Percentiles rank a stretch among this genome's conserved stretches.
phyloP scores from a whole-genome alignment of 2,113 vertebrate species.

The Ifrita kowaldi region DNA sequence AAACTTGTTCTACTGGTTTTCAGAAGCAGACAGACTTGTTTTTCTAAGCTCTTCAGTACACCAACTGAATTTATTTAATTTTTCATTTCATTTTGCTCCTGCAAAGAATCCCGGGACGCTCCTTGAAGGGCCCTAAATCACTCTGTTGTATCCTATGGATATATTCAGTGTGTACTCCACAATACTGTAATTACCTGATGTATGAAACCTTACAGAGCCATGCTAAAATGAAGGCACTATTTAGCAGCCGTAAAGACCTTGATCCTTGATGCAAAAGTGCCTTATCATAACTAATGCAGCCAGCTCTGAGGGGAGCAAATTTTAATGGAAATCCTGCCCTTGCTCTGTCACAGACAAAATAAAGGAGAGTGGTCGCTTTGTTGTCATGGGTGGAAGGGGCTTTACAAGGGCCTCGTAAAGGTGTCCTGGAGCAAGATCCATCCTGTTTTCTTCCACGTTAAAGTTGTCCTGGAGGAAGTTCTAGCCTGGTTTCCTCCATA shows the following conservation, averaged over 20 bases:
- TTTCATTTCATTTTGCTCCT: neutral
- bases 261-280: neutral
- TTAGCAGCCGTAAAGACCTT: neutral
- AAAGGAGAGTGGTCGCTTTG: neutral
- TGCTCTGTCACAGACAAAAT: neutral
- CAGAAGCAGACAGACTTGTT: slow-evolving; percentile 49
- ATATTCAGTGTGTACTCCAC: neutral
- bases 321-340: neutral
- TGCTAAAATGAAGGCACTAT: neutral
- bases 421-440: no score
- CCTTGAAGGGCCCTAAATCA: neutral
- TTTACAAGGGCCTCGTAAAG: neutral
- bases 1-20: slow-evolving; percentile 66
- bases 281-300: neutral
- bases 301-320: neutral
- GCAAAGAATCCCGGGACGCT: neutral
- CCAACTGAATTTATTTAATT: neutral
- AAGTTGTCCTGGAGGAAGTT: neutral
- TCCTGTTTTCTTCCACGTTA: accelerated
- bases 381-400: neutral
- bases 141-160: neutral
- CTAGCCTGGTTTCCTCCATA: no score
- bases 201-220: accelerated
- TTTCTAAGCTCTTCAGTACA: slow-evolving; percentile 1
- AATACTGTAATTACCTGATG: neutral